Evolutionary conservation across 2,797 vertebrate genomes (phyloP).

Genomic region (Syngnathus acus): DNA sequence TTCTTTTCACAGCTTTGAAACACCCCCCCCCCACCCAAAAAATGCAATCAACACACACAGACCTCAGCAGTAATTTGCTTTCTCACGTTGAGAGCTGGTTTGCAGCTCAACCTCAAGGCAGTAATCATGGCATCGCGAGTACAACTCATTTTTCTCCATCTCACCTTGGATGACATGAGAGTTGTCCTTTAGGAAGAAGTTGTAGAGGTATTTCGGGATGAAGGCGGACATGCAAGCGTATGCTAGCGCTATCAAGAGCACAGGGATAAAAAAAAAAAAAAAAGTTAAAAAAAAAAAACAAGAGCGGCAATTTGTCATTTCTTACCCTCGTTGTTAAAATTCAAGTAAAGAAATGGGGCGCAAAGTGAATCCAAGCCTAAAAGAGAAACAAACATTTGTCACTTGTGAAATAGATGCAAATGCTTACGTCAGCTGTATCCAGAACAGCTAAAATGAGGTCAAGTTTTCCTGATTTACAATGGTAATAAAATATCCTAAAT

Average conservation of each 20-base stretch:
- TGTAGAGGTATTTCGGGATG: conserved; percentile 97
- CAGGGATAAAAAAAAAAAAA: neutral
- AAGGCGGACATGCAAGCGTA: conserved; percentile 99
- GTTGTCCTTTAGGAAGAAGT: conserved; percentile 99
- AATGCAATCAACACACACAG: conserved; percentile 50
- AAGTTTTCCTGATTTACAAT: neutral
- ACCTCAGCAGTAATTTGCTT: conserved; percentile 33
- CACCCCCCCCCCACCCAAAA: conserved; percentile 25
- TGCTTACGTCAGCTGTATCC: neutral
- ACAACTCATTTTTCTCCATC: conserved; percentile 9
- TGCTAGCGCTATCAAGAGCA: conserved; percentile 78
- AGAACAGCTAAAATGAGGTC: neutral
- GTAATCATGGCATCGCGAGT: neutral
- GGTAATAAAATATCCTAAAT: neutral
- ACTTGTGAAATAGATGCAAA: neutral
- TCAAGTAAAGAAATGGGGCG: conserved; percentile 94
- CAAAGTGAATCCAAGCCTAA: conserved; percentile 96
- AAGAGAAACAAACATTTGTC: conserved; percentile 9
- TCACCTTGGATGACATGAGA: conserved; percentile 98
- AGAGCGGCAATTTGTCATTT: neutral
- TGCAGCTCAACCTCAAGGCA: neutral
- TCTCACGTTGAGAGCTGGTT: neutral
- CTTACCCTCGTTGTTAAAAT: conserved; percentile 96
- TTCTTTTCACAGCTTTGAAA: conserved; percentile 50
- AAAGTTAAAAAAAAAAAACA: neutral